Evolutionary conservation across 2,888 invertebrate genomes (phyloP).

Genomic region (Ennomos erosarius): DNA sequence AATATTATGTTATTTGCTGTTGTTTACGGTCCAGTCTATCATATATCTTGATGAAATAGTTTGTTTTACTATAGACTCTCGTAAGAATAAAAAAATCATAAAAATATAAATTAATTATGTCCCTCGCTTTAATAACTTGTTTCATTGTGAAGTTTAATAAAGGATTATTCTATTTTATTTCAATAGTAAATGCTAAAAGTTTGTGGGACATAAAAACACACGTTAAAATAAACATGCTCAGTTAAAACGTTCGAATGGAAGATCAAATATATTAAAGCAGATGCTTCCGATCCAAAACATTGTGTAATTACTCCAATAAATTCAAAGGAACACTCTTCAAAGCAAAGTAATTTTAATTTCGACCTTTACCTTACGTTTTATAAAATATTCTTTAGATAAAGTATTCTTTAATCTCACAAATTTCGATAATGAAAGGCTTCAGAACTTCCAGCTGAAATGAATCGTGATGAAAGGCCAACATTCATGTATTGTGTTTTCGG

Average conservation of each 20-base stretch:
- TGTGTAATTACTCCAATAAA: conserved; percentile 12
- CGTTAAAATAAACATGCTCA: too few species aligned
- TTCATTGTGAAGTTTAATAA: too few species aligned
- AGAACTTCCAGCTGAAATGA: conserved; percentile 3
- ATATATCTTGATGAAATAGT: conserved; percentile 1
- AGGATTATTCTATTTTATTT: too few species aligned
- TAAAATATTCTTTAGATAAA: conserved; percentile 1
- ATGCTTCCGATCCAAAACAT: conserved; percentile 1
- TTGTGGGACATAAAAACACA: too few species aligned
- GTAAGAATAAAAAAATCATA: not conserved
- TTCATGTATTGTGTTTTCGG: not conserved
- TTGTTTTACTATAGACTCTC: not conserved
- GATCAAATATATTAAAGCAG: not conserved
- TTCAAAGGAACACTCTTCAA: conserved; percentile 16
- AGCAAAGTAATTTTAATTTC: conserved; percentile 18
- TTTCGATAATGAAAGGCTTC: conserved; percentile 21
- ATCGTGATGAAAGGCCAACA: conserved; percentile 6
- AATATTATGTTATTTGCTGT: conserved; percentile 8
- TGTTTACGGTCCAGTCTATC: conserved; percentile 6
- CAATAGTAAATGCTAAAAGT: too few species aligned
- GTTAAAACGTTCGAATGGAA: too few species aligned
- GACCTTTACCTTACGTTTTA: conserved; percentile 12
- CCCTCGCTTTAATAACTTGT: too few species aligned
- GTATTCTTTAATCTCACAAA: conserved; percentile 27
- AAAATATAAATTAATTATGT: too few species aligned